Base-by-base conservation (phyloP, 2,113 vertebrate species). In the Cygnus buccinator region DNA sequence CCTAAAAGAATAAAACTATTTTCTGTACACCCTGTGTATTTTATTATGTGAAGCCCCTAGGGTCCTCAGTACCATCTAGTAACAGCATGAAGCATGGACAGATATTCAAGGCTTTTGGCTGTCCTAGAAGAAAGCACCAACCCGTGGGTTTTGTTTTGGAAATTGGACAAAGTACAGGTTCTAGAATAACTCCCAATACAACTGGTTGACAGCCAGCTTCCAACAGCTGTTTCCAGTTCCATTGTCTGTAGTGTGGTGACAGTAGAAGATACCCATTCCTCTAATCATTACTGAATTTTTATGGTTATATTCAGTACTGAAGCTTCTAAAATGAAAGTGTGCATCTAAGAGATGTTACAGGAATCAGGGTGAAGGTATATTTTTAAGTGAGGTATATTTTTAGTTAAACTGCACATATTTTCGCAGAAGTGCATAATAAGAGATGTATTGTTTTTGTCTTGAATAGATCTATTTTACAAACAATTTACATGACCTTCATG, bases 271-370 rank as follows among this genome's bases (percentile, higher is more conserved):
- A 84, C 2, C 5, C 75, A 52, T 29, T 94, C n/a, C 54, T 78
- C 18, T 77, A 80, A 84, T 66, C 76, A 39, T 35, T 62, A 29
- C 9, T 44, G 14, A 5, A 11, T 44, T n/a, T 58, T 84, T 58
- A 26, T 54, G 2, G 23, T 75, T 37, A 41, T 39, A 66, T 35
- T 11, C 17, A 3, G 0, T 35, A 37, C 18, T 41, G 29, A 63
- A 39, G 28, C 84, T 91, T 87, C 41, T 82, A 73, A 72, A 96
- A 87, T 59, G 58, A 54, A 94, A 65, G 29, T 41, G 11, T 39
- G 7, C 88, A 25, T 37, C 26, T 63, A 35, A 82, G 52, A 52
- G 8, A 25, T 54, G 48, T 55, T 90, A 28, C 0, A 0, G 76
- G 35, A 89, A 82, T 26, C 55, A 19, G 11, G 50, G 18, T 70